Evolutionary conservation across 2,888 invertebrate species (phyloP).

Genomic region (Stegophylla sp.): DNA sequence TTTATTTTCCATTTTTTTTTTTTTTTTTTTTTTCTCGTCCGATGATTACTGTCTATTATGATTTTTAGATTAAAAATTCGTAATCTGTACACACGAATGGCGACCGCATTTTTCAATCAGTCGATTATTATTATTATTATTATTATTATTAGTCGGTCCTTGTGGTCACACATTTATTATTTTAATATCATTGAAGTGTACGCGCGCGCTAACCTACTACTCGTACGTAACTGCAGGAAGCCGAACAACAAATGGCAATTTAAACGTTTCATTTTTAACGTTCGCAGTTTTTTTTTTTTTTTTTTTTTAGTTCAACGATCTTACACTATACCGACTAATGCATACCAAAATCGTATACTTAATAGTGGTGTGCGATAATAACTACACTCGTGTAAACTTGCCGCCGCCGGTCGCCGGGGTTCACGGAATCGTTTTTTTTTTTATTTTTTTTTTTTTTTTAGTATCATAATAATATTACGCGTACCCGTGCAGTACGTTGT

Average conservation of each 20-base stretch:
- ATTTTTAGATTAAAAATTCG: conserved; percentile 45
- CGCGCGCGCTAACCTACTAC: too few relatives aligned
- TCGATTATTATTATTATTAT: conserved; percentile 10
- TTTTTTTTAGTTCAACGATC: conserved; percentile 48
- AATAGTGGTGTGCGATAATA: conserved; percentile 1
- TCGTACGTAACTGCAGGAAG: conserved; percentile 18
- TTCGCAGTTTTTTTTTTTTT: conserved; percentile 18
- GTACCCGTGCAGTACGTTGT: background rate
- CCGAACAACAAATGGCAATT: conserved; percentile 35
- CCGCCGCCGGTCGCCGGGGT: background rate
- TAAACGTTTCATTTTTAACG: conserved; percentile 35
- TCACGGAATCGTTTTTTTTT: conserved; percentile 21
- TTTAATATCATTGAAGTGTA: background rate
- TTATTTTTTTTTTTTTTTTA: too few relatives aligned
- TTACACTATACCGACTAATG: too few relatives aligned
- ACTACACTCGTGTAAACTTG: background rate
- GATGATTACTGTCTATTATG: conserved; percentile 6
- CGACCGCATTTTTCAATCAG: conserved; percentile 51
- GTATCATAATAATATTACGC: too few relatives aligned
- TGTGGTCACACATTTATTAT: background rate
- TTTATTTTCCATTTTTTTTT: too few relatives aligned
- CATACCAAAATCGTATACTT: too few relatives aligned
- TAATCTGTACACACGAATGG: too few relatives aligned
- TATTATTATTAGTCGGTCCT: conserved; percentile 8
- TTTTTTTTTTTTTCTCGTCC: too few relatives aligned